Evolutionary conservation across 2,797 vertebrate genomes (phyloP).

Genomic region (Catamblyrhynchus diadema): DNA sequence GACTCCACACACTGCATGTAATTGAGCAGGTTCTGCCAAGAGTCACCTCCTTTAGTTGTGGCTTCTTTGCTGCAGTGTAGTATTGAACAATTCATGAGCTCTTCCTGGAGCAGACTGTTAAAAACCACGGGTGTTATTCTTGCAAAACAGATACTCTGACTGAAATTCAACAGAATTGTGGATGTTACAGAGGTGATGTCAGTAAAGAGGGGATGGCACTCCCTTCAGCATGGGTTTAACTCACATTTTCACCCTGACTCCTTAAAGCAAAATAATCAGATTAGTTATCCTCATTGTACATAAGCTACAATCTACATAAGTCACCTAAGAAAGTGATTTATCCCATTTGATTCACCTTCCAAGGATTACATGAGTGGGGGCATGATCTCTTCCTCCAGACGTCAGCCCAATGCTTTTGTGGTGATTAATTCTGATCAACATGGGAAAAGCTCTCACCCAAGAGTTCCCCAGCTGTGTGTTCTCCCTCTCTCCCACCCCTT

Average conservation of each 20-base stretch:
- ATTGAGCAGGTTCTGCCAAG: not conserved
- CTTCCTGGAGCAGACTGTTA: not conserved
- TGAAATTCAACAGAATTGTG: not conserved
- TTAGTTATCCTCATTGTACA: not conserved
- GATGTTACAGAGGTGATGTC: not conserved
- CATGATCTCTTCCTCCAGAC: not conserved
- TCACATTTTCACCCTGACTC: not conserved
- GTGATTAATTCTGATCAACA: not conserved
- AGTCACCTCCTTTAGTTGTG: not conserved
- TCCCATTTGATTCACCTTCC: not conserved
- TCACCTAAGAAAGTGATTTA: not conserved
- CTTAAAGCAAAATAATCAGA: not conserved
- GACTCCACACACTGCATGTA: not conserved
- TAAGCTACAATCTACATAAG: not conserved
- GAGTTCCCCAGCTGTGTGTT: not conserved
- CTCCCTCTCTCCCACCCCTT: rapidly evolving
- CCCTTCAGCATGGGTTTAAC: not conserved
- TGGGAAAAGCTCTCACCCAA: not conserved
- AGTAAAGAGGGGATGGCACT: not conserved
- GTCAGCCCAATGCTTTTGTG: not conserved
- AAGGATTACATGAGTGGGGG: not conserved
- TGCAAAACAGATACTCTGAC: not conserved
- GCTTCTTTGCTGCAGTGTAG: not conserved
- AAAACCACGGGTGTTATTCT: not conserved
- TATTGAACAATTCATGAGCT: not conserved